Base-by-base conservation (phyloP, 1,140 invertebrate genomes). In the Chironomus striatipennis region DNA sequence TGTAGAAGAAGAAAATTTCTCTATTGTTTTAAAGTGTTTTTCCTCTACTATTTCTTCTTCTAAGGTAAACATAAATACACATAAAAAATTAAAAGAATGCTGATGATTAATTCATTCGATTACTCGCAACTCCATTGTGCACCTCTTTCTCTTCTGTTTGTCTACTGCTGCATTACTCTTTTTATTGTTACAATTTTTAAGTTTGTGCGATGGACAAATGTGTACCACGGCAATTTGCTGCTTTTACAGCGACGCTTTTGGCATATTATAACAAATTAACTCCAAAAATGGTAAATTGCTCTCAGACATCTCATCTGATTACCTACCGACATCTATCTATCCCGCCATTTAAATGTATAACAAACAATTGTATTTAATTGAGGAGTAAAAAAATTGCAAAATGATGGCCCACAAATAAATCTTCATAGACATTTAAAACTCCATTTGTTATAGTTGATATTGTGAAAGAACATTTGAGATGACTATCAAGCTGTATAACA, bases 71-170 rank as follows among this genome's bases (percentile, higher is more conserved):
- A 34, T 1, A 34, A n/a, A n/a, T n/a, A n/a, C n/a, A n/a, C n/a
- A n/a, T n/a, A n/a, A n/a, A n/a, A n/a, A n/a, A n/a, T n/a, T n/a
- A n/a, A 70, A 20, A 18, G 10, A 70, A 7, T 20, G 18, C 17
- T 20, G n/a, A 70, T 70, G 65, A 70, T 70, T 70, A 70, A 70
- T 70, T 70, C 65, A 70, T 70, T 70, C 65, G 65, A 70, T 70
- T 70, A 21, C 65, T 20, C 20, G 20, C 65, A 70, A 70, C 18
- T 70, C 65, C 65, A 70, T 70, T 70, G 65, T 70, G 10, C 9
- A 20, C 17, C 24, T 70, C 65, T 70, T 57, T 57, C 47, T 57
- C n/a, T 34, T 34, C 24, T 34, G 24, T 34, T 5, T 34, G 24
- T 57, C 47, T 5, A 12, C n/a, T 57, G 43, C 43, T 47, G n/a